These are phyloP conservation scores for Apomyelois bistriatella DNA, from an alignment of 2,888 invertebrate species.

Conservation along the genomic window DNA sequence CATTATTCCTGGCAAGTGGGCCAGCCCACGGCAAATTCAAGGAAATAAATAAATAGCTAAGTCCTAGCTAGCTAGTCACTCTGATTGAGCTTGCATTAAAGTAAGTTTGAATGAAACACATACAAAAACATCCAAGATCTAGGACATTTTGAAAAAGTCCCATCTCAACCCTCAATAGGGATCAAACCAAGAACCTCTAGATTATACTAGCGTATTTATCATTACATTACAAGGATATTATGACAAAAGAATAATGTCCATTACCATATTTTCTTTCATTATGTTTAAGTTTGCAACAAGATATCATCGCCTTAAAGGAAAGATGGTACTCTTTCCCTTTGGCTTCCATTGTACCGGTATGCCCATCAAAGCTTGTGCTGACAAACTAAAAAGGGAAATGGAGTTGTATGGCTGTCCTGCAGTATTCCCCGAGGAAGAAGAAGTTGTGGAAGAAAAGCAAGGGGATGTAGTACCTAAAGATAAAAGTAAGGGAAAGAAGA, in stretches of 20 bases:
- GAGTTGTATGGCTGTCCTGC: conserved; percentile 96
- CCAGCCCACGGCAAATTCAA: too few relatives aligned
- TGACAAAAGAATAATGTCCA: too few relatives aligned
- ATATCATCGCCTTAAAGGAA: conserved; percentile 95
- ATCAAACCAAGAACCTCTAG: neutral
- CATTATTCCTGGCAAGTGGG: too few relatives aligned
- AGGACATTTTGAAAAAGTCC: too few relatives aligned
- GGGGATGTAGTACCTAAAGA: conserved; percentile 82
- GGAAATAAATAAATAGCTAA: too few relatives aligned
- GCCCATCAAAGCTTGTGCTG: conserved; percentile 99
- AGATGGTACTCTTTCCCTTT: conserved; percentile 96
- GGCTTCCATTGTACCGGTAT: conserved; percentile 99
- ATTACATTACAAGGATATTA: too few relatives aligned
- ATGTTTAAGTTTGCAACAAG: conserved; percentile 89
- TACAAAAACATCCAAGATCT: too few relatives aligned
- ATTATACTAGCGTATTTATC: too few relatives aligned
- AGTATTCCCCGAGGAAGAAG: conserved; percentile 86
- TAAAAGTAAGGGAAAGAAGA: conserved; percentile 92
- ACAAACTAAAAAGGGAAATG: conserved; percentile 97
- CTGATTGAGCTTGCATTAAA: too few relatives aligned
- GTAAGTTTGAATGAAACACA: too few relatives aligned
- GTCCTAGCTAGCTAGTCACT: too few relatives aligned
- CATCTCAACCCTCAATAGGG: neutral
- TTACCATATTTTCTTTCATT: neutral
- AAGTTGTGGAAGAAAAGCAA: conserved; percentile 67